phyloP scores from a whole-genome alignment of 2,797 vertebrate species.

The Phyllotis vaccarum region DNA sequence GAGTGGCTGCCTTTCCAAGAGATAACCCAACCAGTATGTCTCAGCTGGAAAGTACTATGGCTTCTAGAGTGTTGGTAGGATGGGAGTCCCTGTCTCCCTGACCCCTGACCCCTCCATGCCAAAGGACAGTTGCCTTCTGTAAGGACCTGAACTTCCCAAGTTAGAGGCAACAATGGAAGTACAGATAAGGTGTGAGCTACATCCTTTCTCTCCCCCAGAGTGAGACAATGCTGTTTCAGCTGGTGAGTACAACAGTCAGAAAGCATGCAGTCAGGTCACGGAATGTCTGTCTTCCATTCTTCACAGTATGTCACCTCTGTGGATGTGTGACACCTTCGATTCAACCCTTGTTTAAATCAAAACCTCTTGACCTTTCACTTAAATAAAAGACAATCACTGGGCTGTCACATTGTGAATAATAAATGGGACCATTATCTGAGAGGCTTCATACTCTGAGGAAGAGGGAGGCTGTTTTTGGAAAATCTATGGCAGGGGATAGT shows the following conservation, averaged over 20 bases:
- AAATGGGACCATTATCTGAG: not conserved
- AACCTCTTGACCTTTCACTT: constrained; percentile 29
- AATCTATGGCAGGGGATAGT: not conserved
- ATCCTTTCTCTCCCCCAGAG: not conserved
- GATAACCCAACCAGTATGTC: not conserved
- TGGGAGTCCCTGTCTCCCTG: not conserved
- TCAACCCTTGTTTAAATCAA: not conserved
- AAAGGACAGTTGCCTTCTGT: not conserved
- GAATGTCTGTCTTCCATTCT: not conserved
- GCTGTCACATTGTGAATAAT: not conserved
- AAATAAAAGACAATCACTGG: not conserved
- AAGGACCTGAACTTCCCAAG: not conserved
- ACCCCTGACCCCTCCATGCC: not conserved
- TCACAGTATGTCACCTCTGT: not conserved
- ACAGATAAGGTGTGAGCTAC: not conserved
- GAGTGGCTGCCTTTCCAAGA: not conserved
- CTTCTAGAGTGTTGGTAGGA: not conserved
- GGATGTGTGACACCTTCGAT: not conserved
- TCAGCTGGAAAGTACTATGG: not conserved
- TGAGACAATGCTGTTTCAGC: not conserved
- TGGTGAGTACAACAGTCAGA: fast-evolving
- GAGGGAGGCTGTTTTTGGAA: constrained; percentile 25
- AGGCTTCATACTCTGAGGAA: not conserved
- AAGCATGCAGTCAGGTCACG: not conserved
- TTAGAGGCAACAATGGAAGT: not conserved